Conservation (phyloP, 2,113 vertebrate genomes). For the Chlorodrepanis virens region DNA sequence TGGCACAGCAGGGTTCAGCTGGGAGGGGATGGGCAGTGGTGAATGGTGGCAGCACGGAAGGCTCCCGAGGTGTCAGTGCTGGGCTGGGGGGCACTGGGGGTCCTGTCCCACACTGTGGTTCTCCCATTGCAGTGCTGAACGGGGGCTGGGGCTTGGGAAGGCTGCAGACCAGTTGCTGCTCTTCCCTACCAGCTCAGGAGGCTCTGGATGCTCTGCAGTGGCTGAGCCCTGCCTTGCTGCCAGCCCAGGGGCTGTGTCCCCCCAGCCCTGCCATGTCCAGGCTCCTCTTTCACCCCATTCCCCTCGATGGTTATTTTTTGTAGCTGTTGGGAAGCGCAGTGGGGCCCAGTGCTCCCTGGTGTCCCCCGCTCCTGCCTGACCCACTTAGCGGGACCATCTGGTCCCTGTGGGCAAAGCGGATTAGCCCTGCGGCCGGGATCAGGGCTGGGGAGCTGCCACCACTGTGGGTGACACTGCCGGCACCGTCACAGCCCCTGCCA, state of each 20-base stretch:
- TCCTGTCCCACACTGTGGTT: neutral
- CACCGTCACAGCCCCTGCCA: neutral
- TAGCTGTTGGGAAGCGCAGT: neutral
- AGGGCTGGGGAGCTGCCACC: neutral
- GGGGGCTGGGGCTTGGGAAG: neutral
- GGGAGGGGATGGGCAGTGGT: neutral
- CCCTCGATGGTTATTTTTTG: accelerated
- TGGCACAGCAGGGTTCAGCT: neutral
- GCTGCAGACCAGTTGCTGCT: neutral
- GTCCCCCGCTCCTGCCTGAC: neutral
- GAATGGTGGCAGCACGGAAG: neutral
- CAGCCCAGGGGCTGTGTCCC: neutral
- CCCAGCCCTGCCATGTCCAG: accelerated
- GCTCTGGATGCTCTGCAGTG: accelerated
- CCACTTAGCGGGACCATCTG: constrained; percentile 26
- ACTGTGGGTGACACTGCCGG: accelerated
- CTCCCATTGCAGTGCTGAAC: neutral
- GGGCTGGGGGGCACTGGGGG: neutral
- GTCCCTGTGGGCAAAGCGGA: neutral
- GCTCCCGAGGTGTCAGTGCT: accelerated
- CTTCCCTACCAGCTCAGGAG: neutral
- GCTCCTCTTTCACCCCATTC: neutral
- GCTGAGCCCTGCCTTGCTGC: accelerated
- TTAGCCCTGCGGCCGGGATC: neutral
- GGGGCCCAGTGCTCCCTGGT: neutral